Conservation (phyloP, 2,113 vertebrate genomes). For the Phylloscopus whistleri region DNA sequence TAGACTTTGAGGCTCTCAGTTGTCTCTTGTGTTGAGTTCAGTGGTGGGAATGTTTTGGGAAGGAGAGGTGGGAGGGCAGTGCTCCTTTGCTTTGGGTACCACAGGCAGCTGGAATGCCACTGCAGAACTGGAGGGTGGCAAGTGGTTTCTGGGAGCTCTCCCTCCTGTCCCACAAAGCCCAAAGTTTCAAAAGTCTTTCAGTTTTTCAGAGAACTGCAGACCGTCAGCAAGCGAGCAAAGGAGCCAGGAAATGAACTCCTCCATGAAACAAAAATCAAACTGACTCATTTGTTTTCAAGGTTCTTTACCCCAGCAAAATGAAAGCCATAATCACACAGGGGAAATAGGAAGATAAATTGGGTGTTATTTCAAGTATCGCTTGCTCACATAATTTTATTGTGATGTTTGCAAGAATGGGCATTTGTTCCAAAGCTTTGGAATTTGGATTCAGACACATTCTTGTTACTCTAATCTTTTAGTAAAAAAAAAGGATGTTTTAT, state of each 20-base stretch:
- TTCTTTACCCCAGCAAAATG: constrained; percentile 24
- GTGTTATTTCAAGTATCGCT: constrained; percentile 49
- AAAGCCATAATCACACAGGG: constrained; percentile 58
- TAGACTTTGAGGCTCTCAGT: not conserved
- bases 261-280: constrained; percentile 51
- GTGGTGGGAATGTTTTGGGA: not conserved
- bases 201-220: not conserved
- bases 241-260: constrained; percentile 41
- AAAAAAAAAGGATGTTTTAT: not conserved
- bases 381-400: constrained; percentile 59
- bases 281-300: constrained; percentile 62
- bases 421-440: constrained; percentile 34
- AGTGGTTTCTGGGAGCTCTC: not conserved
- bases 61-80: not conserved
- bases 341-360: constrained; percentile 54
- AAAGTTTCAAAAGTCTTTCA: not conserved
- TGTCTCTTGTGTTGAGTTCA: not conserved
- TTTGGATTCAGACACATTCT: constrained; percentile 33
- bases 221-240: not conserved
- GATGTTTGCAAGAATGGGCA: constrained; percentile 35
- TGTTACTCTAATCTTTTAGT: not conserved
- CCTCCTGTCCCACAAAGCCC: not conserved
- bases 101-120: not conserved
- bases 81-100: not conserved
- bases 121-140: not conserved